Percentiles rank a stretch among this genome's conserved stretches.
These are phyloP conservation scores for Pseudomugil gertrudae DNA, from an alignment of 2,797 vertebrate genomes.

Conservation along the genomic window DNA sequence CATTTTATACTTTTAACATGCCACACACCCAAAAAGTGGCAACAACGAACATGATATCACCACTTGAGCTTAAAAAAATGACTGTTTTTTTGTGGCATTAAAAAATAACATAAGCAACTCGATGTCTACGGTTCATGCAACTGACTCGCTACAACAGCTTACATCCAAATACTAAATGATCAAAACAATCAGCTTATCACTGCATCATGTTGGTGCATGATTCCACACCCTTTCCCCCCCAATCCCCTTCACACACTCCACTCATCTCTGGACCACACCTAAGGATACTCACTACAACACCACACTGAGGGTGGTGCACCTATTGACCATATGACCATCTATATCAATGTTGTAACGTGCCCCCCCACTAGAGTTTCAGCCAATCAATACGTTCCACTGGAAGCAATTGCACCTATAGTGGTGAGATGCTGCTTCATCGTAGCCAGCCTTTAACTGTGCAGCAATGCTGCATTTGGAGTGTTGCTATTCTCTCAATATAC, in stretches of 20 bases:
- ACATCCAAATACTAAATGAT: slow-evolving; percentile 12
- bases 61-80: background rate
- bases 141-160: background rate
- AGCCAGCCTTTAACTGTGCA: slow-evolving; percentile 52
- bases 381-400: slow-evolving; percentile 31
- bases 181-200: background rate
- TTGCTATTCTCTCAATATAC: slow-evolving; percentile 20
- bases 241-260: background rate
- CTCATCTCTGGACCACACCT: slow-evolving; percentile 60
- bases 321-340: slow-evolving; percentile 36
- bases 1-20: background rate
- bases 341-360: slow-evolving; percentile 16
- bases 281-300: slow-evolving; percentile 41
- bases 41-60: background rate
- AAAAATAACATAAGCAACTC: background rate
- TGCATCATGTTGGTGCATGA: slow-evolving; percentile 5
- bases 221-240: background rate
- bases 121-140: background rate
- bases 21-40: background rate
- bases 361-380: slow-evolving; percentile 31
- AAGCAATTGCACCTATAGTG: slow-evolving; percentile 45
- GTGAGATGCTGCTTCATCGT: slow-evolving; percentile 56
- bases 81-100: too few species aligned
- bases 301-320: slow-evolving; percentile 30
- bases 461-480: slow-evolving; percentile 33